Percentiles rank a stretch among this genome's conserved stretches.
phyloP scores from a whole-genome alignment of 2,797 vertebrate species.

The Xenopus petersii region DNA sequence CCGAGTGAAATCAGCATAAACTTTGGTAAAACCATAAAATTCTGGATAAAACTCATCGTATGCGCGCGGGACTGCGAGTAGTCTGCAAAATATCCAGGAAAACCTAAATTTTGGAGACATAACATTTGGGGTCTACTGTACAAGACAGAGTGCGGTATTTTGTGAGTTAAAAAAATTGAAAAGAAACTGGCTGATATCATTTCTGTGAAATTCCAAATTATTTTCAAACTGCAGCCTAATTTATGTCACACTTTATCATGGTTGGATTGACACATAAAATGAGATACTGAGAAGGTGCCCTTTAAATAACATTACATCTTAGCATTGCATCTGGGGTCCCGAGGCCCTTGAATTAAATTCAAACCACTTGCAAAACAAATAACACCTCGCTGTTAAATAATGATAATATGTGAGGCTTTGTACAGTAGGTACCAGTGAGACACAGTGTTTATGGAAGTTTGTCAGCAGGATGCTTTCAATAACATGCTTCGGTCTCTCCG shows the following conservation, averaged over 20 bases:
- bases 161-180: too few species aligned
- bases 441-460: not conserved
- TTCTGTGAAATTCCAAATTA: too few species aligned
- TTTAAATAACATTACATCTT: not conserved
- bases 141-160: too few species aligned
- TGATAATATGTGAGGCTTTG: not conserved
- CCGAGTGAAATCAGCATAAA: too few species aligned
- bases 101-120: too few species aligned
- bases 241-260: not conserved
- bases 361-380: not conserved
- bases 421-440: not conserved
- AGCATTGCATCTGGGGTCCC: not conserved
- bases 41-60: too few species aligned
- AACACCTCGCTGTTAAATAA: not conserved
- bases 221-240: not conserved
- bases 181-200: too few species aligned
- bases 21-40: too few species aligned
- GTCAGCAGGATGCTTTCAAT: not conserved
- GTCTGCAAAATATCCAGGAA: too few species aligned
- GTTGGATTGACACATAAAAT: not conserved
- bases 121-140: too few species aligned
- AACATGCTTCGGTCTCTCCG: constrained; percentile 13
- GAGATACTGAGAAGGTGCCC: not conserved
- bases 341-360: not conserved
- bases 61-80: too few species aligned